These are phyloP conservation scores for Drosophila miranda DNA, from an alignment of 1,140 invertebrate species.

Conservation along the genomic window DNA sequence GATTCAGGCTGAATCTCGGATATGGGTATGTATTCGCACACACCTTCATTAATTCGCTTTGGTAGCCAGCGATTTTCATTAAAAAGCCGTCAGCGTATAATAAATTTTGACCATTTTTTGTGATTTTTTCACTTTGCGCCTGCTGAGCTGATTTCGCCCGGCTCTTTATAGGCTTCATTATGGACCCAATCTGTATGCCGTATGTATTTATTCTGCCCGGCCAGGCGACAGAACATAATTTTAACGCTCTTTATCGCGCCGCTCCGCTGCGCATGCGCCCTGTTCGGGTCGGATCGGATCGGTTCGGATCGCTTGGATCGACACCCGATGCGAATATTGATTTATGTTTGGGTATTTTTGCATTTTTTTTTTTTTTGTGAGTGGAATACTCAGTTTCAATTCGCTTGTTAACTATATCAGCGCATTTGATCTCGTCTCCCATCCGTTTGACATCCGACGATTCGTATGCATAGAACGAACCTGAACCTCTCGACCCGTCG, in stretches of 20 bases:
- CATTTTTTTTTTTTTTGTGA: conserved; percentile 4
- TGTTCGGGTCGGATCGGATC: conserved; percentile 25
- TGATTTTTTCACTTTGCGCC: conserved; percentile 59
- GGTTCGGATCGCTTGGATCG: conserved; percentile 20
- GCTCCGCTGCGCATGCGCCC: conserved; percentile 63
- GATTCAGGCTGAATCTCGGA: conserved; percentile 36
- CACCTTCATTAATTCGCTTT: conserved; percentile 78
- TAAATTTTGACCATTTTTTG: conserved; percentile 70
- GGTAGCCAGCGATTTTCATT: conserved; percentile 79
- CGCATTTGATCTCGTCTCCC: conserved; percentile 37
- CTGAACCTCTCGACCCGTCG: background rate
- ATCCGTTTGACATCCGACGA: conserved; percentile 26
- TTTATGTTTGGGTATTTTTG: conserved; percentile 53
- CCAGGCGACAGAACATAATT: conserved; percentile 78
- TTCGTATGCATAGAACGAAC: conserved; percentile 15
- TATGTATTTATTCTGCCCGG: conserved; percentile 72
- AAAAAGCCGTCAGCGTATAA: conserved; percentile 80
- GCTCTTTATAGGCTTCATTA: conserved; percentile 72
- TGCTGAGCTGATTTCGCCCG: conserved; percentile 63
- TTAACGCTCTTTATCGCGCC: conserved; percentile 75
- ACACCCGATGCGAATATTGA: conserved; percentile 62
- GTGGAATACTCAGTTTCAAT: conserved; percentile 15
- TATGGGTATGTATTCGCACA: conserved; percentile 41
- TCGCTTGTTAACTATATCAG: conserved; percentile 34
- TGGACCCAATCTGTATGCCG: conserved; percentile 47